Evolutionary conservation across 1,140 invertebrate species (phyloP).

Genomic region (Thaumetopoea pityocampa): DNA sequence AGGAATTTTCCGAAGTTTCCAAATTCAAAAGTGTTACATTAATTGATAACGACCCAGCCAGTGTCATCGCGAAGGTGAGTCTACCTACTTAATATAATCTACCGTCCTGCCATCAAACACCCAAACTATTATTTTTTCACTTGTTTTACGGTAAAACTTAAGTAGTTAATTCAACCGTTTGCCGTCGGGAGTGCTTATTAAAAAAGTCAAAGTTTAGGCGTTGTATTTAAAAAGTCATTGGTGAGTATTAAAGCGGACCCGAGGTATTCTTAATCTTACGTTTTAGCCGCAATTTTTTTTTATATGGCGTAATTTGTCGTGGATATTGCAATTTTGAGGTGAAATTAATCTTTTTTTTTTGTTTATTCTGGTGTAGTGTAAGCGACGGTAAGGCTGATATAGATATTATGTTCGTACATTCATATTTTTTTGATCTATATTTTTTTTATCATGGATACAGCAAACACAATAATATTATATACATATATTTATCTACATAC

Average conservation of each 20-base stretch:
- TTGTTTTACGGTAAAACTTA: conserved; percentile 31
- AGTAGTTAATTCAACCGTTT: conserved; percentile 26
- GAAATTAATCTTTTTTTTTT: too few relatives aligned
- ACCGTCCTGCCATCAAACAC: conserved; percentile 16
- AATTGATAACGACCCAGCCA: too few relatives aligned
- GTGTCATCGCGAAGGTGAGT: too few relatives aligned
- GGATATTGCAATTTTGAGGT: too few relatives aligned
- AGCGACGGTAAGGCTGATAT: too few relatives aligned
- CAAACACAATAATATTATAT: too few relatives aligned
- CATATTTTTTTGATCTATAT: too few relatives aligned
- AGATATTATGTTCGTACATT: too few relatives aligned
- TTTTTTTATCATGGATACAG: too few relatives aligned
- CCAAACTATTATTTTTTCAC: conserved; percentile 19
- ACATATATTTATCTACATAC: too few relatives aligned
- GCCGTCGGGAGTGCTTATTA: conserved; percentile 32
- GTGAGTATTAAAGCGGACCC: conserved; percentile 23
- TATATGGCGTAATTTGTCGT: conserved; percentile 1
- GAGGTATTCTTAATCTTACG: conserved; percentile 11
- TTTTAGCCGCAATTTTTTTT: conserved; percentile 1
- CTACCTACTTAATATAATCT: too few relatives aligned
- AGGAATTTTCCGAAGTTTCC: conserved; percentile 13
- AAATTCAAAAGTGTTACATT: conserved; percentile 21
- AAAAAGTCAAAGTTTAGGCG: conserved; percentile 39
- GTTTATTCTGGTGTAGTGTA: too few relatives aligned
- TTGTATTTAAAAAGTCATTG: conserved; percentile 32